A percentile compares a stretch with the other conserved stretches of the same genome.
Conservation (phyloP, 2,113 vertebrate genomes). For the Centrocercus urophasianus region DNA sequence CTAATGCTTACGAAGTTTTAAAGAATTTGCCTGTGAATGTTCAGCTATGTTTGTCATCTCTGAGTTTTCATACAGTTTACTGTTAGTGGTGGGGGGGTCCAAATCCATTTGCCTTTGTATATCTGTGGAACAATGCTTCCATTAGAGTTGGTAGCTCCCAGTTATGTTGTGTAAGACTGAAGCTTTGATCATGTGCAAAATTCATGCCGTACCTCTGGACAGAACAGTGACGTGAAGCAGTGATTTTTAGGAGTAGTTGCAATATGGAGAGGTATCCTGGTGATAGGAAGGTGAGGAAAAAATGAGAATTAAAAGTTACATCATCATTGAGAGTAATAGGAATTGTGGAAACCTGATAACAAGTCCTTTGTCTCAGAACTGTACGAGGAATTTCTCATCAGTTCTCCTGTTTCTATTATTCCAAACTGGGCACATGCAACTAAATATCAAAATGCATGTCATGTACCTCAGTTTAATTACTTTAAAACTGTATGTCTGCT, state of each 20-base stretch:
- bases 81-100: conserved; percentile 54
- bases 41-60: conserved; percentile 17
- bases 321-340: accelerated
- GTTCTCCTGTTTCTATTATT: neutral
- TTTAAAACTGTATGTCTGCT: neutral
- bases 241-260: neutral
- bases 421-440: neutral
- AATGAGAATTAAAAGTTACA: neutral
- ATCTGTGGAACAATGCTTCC: neutral
- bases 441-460: accelerated
- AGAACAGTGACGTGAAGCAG: neutral
- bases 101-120: neutral
- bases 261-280: neutral
- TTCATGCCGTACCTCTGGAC: neutral
- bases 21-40: conserved; percentile 50
- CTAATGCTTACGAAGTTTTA: conserved; percentile 20
- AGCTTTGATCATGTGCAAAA: neutral
- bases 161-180: neutral
- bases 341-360: neutral
- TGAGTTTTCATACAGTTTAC: neutral
- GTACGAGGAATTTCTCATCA: neutral
- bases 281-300: neutral
- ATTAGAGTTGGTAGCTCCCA: neutral
- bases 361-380: neutral
- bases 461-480: neutral